A percentile compares a stretch with the other conserved stretches of the same genome.
Conservation (phyloP, 2,113 vertebrate genomes). For the Leucoraja erinaceus region DNA sequence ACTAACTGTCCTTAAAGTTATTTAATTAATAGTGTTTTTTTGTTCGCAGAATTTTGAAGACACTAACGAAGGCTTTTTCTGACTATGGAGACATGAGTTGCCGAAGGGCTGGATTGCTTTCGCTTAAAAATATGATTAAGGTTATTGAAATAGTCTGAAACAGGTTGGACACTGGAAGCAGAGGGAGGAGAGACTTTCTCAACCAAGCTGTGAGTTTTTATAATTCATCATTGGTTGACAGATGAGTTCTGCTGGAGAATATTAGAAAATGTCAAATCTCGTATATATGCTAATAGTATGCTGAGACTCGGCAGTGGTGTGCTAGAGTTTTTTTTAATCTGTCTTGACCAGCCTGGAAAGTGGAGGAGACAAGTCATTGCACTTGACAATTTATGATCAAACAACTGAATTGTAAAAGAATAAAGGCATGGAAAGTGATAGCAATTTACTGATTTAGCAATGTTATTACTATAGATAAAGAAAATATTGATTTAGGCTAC, state of each 20-base stretch:
- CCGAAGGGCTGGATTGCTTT: background rate
- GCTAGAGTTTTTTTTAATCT: constrained; percentile 95
- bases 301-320: constrained; percentile 76
- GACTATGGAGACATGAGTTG: background rate
- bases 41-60: background rate
- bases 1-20: background rate
- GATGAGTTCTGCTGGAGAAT: constrained; percentile 99
- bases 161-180: constrained; percentile 27
- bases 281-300: constrained; percentile 99
- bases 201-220: constrained; percentile 97
- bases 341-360: constrained; percentile 90
- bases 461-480: constrained; percentile 74
- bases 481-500: constrained; percentile 73
- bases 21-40: background rate
- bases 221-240: constrained; percentile 99
- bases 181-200: constrained; percentile 58
- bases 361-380: constrained; percentile 89
- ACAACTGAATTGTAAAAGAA: constrained; percentile 76
- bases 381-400: constrained; percentile 94
- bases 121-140: background rate
- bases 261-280: constrained; percentile 99
- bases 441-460: constrained; percentile 80
- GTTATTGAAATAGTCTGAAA: constrained; percentile 29
- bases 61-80: background rate
- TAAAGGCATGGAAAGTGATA: constrained; percentile 65